These are phyloP conservation scores for Scarus forsteni DNA, from an alignment of 2,797 vertebrate species.

Conservation along the genomic window DNA sequence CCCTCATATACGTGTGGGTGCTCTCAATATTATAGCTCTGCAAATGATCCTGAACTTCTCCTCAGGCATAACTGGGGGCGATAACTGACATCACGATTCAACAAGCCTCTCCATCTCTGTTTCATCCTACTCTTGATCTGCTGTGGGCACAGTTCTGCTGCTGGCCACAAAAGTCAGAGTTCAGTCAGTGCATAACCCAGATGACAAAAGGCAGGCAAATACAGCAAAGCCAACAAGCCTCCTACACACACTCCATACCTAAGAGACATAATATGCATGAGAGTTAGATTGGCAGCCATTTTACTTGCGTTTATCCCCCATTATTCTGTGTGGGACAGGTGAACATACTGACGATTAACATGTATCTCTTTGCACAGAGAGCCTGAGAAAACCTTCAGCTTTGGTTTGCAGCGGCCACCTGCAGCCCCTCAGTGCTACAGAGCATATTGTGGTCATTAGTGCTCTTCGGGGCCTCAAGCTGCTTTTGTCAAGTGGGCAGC, in stretches of 20 bases:
- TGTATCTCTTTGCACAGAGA: conserved; percentile 10
- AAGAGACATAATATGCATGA: conserved; percentile 42
- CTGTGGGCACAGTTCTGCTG: conserved; percentile 43
- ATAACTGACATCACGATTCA: conserved; percentile 63
- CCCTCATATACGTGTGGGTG: neutral
- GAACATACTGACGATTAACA: conserved; percentile 32
- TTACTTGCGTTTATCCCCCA: neutral
- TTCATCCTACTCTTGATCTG: conserved; percentile 41
- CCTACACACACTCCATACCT: conserved; percentile 40
- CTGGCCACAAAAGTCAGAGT: conserved; percentile 37
- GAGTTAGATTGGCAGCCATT: neutral
- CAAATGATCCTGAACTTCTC: conserved; percentile 47
- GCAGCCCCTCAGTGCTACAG: conserved; percentile 19
- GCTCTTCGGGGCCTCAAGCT: conserved; percentile 27
- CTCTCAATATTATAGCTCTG: conserved; percentile 10
- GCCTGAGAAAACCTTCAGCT: conserved; percentile 22
- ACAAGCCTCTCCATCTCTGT: conserved; percentile 49
- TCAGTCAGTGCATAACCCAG: conserved; percentile 25
- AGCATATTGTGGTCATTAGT: conserved; percentile 53
- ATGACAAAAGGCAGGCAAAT: conserved; percentile 38
- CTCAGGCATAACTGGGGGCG: conserved; percentile 21
- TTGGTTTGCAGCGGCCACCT: conserved; percentile 15
- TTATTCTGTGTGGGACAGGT: conserved; percentile 19
- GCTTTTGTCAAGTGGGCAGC: conserved; percentile 41
- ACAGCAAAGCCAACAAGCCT: conserved; percentile 33